Evolutionary conservation across 2,797 vertebrate species (phyloP).

Genomic region (Ibycter americanus): DNA sequence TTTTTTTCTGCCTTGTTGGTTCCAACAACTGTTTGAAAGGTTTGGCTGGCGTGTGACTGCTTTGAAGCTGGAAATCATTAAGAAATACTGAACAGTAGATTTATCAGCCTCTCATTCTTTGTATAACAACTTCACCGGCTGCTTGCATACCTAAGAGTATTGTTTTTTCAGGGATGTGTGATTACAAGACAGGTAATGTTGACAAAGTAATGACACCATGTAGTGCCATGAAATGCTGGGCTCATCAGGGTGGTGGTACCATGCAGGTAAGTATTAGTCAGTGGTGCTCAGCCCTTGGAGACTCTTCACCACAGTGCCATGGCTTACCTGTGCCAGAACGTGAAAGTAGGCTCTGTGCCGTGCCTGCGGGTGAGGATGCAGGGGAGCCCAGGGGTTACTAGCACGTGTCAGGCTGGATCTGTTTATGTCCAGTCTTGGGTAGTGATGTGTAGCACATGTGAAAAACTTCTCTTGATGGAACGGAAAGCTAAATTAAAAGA

Average conservation of each 20-base stretch:
- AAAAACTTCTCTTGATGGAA: background rate
- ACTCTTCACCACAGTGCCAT: rapidly evolving
- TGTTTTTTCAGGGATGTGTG: rapidly evolving
- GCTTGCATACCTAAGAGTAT: background rate
- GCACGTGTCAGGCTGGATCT: background rate
- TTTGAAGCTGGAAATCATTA: background rate
- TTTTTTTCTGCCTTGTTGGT: background rate
- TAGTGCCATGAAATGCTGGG: background rate
- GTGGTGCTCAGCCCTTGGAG: background rate
- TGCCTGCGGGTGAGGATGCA: background rate
- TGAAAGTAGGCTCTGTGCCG: no score
- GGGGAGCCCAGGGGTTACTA: background rate
- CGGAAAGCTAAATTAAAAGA: no score
- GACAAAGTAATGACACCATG: background rate
- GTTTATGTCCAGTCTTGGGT: background rate
- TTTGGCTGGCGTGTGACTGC: background rate
- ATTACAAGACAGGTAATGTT: background rate
- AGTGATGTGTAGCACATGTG: background rate
- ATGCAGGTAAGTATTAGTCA: rapidly evolving
- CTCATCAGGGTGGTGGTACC: rapidly evolving
- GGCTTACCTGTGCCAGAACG: background rate
- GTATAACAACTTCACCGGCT: background rate
- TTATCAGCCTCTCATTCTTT: background rate
- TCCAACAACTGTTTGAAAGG: background rate
- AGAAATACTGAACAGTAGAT: background rate